Percentiles rank a stretch among this genome's conserved stretches.
phyloP scores from a whole-genome alignment of 2,888 invertebrate genomes.

The Ethmia dodecea region DNA sequence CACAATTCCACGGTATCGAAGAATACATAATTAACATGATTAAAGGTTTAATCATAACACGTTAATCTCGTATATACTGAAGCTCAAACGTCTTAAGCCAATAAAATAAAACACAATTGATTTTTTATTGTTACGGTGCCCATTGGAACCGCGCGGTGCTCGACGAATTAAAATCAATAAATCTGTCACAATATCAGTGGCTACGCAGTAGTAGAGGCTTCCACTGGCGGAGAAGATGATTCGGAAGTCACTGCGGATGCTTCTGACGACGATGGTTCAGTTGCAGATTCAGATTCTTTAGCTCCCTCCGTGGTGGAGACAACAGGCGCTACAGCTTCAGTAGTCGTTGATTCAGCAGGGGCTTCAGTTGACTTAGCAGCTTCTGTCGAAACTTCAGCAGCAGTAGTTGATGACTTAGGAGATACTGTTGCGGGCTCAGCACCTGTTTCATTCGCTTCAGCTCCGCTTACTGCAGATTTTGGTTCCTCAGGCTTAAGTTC shows the following conservation, averaged over 20 bases:
- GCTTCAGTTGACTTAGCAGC: constrained; percentile 8
- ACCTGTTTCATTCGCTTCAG: not conserved
- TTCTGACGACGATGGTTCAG: constrained; percentile 15
- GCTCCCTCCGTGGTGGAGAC: constrained; percentile 7
- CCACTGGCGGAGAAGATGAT: constrained; percentile 8
- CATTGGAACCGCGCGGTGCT: no score
- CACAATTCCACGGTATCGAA: no score
- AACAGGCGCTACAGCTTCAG: constrained; percentile 13
- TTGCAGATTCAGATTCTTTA: constrained; percentile 19
- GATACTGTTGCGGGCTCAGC: not conserved
- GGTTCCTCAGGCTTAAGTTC: not conserved
- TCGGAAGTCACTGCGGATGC: constrained; percentile 7
- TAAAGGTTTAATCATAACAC: no score
- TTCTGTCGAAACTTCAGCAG: constrained; percentile 15
- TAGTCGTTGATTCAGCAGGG: constrained; percentile 6
- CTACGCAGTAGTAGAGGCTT: constrained; percentile 11
- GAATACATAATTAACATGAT: no score
- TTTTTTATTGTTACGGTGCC: no score
- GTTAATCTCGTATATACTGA: no score
- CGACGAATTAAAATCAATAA: no score
- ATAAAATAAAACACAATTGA: no score
- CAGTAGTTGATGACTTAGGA: constrained; percentile 11
- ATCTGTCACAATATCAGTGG: no score
- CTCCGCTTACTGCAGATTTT: not conserved
- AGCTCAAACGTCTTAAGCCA: no score